phyloP scores from a whole-genome alignment of 2,888 invertebrate species.

The Callyntrura sp. region DNA sequence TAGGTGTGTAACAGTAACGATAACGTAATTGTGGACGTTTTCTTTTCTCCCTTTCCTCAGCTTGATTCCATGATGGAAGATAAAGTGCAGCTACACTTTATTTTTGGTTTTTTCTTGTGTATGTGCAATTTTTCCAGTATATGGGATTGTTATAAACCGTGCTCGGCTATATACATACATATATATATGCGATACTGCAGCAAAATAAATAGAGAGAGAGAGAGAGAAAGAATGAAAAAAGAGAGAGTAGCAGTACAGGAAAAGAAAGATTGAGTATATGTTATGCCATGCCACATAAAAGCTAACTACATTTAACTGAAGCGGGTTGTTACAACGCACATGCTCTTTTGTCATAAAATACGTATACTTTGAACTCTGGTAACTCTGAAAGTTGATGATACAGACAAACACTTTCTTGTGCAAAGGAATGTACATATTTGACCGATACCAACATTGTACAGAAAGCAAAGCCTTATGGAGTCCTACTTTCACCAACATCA shows the following conservation, averaged over 20 bases:
- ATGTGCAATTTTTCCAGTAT: neutral
- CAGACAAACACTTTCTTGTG: constrained; percentile 3
- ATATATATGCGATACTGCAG: constrained; percentile 39
- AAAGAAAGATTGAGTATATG: neutral
- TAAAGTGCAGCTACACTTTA: constrained; percentile 49
- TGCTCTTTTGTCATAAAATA: neutral
- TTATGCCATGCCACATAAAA: neutral
- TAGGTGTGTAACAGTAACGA: constrained; percentile 30
- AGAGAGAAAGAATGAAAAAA: too few species aligned
- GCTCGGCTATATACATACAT: neutral
- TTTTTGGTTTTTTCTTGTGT: constrained; percentile 29
- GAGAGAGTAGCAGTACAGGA: neutral
- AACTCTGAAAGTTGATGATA: neutral
- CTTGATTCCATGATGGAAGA: constrained; percentile 54
- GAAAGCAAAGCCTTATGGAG: neutral
- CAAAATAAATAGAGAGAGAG: constrained; percentile 12
- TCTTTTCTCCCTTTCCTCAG: constrained; percentile 25
- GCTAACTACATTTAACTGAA: neutral
- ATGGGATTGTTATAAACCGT: neutral
- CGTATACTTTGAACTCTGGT: constrained; percentile 7
- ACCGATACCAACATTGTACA: neutral
- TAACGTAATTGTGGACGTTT: constrained; percentile 39
- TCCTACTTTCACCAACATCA: constrained; percentile 36
- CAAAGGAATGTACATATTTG: constrained; percentile 32
- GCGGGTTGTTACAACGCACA: constrained; percentile 1